Evolutionary conservation across 2,113 vertebrate genomes (phyloP).

Genomic region (Pagrus major): DNA sequence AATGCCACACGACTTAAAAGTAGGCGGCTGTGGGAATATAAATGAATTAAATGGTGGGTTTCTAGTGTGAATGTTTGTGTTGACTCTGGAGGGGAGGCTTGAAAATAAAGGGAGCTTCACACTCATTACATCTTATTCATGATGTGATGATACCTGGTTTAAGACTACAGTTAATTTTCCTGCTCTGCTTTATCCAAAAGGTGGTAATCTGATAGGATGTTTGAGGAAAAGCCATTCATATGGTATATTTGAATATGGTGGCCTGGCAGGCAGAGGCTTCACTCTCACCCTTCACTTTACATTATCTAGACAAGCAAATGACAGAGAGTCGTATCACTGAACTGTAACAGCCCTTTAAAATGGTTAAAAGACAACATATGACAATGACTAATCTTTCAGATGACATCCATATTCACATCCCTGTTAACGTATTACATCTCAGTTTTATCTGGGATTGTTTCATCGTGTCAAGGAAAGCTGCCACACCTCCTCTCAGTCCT

Average conservation of each 20-base stretch:
- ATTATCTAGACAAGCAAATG: background rate
- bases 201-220: background rate
- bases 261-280: background rate
- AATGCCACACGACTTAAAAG: background rate
- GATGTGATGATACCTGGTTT: background rate
- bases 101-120: background rate
- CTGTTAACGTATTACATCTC: background rate
- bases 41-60: background rate
- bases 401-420: background rate
- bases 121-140: background rate
- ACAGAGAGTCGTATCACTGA: background rate
- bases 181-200: background rate
- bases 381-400: background rate
- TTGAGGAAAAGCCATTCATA: background rate
- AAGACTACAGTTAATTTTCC: background rate
- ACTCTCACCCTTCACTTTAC: background rate
- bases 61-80: background rate
- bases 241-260: slow-evolving; percentile 49
- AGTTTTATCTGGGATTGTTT: background rate
- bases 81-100: background rate
- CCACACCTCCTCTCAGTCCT: slow-evolving; percentile 18
- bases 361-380: background rate
- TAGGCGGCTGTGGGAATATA: background rate
- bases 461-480: slow-evolving; percentile 11
- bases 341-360: background rate